Evolutionary conservation across 2,797 vertebrate genomes (phyloP).

Genomic region (Halcyon chelicuti): DNA sequence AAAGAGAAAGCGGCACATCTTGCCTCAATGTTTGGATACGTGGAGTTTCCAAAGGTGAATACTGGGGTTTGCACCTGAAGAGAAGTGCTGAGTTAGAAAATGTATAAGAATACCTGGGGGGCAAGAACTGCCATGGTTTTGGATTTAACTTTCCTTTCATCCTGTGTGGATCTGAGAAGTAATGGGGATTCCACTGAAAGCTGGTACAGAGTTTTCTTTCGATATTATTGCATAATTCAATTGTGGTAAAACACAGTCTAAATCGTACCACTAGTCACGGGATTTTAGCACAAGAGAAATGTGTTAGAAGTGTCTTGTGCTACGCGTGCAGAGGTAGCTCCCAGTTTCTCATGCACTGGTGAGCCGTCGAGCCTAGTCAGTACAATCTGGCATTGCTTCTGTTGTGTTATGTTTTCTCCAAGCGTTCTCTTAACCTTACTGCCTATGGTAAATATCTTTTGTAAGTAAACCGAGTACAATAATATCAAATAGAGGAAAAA

Average conservation of each 20-base stretch:
- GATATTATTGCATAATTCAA: background rate
- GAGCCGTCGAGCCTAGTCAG: background rate
- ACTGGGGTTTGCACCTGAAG: slow-evolving; percentile 37
- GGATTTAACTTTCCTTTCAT: background rate
- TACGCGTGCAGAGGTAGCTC: background rate
- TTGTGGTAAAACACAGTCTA: background rate
- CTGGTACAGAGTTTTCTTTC: background rate
- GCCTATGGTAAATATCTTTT: background rate
- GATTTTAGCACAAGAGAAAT: background rate
- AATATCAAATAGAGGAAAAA: background rate
- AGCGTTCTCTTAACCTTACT: background rate
- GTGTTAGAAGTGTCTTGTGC: background rate
- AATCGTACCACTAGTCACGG: background rate
- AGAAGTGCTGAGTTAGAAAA: background rate
- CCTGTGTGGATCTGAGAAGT: background rate
- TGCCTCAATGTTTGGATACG: slow-evolving; percentile 86
- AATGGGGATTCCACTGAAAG: background rate
- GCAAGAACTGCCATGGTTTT: background rate
- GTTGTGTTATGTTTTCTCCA: background rate
- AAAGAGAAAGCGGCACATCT: slow-evolving; percentile 96
- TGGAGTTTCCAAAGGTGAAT: slow-evolving; percentile 89
- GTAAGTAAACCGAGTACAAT: background rate
- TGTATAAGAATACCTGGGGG: background rate
- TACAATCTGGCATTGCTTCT: background rate
- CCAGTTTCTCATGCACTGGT: background rate